Evolutionary conservation across 2,888 invertebrate genomes (phyloP).

Genomic region (Drosophila paracracens): DNA sequence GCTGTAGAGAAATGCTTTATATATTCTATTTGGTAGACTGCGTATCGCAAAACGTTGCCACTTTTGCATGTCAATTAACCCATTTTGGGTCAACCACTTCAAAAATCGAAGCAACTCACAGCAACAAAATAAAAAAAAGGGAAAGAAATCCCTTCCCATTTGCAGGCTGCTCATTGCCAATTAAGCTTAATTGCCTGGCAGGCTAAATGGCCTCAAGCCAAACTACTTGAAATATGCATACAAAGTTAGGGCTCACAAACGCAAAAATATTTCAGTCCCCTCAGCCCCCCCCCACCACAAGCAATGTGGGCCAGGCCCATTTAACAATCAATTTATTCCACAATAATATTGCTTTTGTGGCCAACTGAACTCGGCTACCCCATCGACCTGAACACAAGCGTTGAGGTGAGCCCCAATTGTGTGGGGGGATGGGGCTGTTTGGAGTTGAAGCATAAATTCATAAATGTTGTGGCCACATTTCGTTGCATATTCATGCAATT

Average conservation of each 20-base stretch:
- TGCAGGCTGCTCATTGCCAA: slow-evolving; percentile 69
- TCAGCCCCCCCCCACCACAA: neutral
- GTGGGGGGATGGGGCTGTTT: neutral
- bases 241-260: slow-evolving; percentile 58
- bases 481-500: slow-evolving; percentile 72
- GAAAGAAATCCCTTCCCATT: slow-evolving; percentile 36
- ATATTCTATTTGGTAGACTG: neutral
- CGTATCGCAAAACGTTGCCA: slow-evolving; percentile 32
- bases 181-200: slow-evolving; percentile 74
- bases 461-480: slow-evolving; percentile 49
- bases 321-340: slow-evolving; percentile 81
- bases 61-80: slow-evolving; percentile 60
- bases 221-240: slow-evolving; percentile 72
- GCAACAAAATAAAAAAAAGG: slow-evolving; percentile 19
- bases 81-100: slow-evolving; percentile 37
- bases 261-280: slow-evolving; percentile 25
- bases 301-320: slow-evolving; percentile 43
- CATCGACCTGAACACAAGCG: slow-evolving; percentile 8
- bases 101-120: slow-evolving; percentile 56
- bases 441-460: slow-evolving; percentile 36
- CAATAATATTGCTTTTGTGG: slow-evolving; percentile 67
- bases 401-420: slow-evolving; percentile 7
- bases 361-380: slow-evolving; percentile 4
- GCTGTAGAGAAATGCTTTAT: neutral
- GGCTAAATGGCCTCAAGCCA: slow-evolving; percentile 44